Percentiles rank a stretch among this genome's conserved stretches.
phyloP scores from a whole-genome alignment of 2,888 invertebrate genomes.

The Strigamia crassipes region DNA sequence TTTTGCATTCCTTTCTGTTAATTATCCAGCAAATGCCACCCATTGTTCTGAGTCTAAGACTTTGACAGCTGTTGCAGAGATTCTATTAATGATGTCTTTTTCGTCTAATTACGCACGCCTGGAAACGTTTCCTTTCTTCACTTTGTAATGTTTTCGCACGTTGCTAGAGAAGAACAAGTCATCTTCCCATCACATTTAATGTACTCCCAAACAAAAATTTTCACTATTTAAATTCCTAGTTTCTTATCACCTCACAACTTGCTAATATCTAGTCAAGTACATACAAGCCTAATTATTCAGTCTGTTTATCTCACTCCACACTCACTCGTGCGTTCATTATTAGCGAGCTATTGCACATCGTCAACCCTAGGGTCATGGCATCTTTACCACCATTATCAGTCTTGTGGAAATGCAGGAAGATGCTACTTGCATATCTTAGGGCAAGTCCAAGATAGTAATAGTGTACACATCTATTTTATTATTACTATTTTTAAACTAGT shows the following conservation, averaged over 20 bases:
- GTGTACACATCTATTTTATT: too few species aligned
- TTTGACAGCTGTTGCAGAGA: conserved; percentile 34
- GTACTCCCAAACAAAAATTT: neutral
- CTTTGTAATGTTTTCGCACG: conserved; percentile 8
- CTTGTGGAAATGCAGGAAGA: neutral
- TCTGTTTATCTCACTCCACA: conserved; percentile 2
- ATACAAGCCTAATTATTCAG: neutral
- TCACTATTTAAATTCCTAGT: neutral
- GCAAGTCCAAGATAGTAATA: neutral
- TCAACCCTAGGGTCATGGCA: conserved; percentile 15
- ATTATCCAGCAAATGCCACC: conserved; percentile 31
- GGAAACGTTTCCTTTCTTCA: neutral
- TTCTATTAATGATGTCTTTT: conserved; percentile 28
- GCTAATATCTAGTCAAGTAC: conserved; percentile 6
- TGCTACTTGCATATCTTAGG: neutral
- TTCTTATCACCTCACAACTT: neutral
- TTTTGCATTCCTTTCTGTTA: neutral
- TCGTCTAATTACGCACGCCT: conserved; percentile 21
- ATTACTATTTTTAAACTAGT: too few species aligned
- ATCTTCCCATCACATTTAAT: neutral
- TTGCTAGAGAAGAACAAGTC: neutral
- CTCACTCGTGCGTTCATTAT: neutral
- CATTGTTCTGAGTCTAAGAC: neutral
- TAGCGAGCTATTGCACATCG: conserved; percentile 13
- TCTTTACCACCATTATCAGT: neutral